Base-by-base conservation (phyloP, 2,888 invertebrate genomes). In the Drosophila glabriapex region DNA sequence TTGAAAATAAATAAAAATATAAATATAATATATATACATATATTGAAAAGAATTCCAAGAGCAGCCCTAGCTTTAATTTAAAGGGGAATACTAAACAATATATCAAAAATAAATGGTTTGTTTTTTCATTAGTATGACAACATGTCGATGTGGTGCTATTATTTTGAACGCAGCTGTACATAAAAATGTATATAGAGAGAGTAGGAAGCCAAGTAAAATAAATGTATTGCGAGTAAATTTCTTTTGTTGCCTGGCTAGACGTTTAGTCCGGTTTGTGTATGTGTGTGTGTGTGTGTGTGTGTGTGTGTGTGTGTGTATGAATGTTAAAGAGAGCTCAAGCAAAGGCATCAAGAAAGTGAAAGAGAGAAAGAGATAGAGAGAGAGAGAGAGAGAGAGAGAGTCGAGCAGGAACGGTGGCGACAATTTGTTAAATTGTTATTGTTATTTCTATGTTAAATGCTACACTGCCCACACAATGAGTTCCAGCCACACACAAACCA, bases 341-440 rank as follows among this genome's bases (percentile, higher is more conserved):
- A 25, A 54, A 52, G 49, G 67, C 55, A 68, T 12, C 25, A 37
- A 28, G 55, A 55, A 31, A 35, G 43, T 39, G 65, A 66, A 41
- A 35, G 54, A 75, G 60, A 50, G 25, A 61, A 60, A 52, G 37
- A 50, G 66, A 54, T 39, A 25, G 53, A 62, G 52, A 35, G 54
- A 75, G 60, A 53, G 25, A 29, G 29, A 29, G 7, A 29, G 29
- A 29, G 58, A 52, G 37, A 50, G 66, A 54, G 43, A 25, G 53
- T 43, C 52, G 69, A 52, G 63, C 43, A n/a, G 43, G 41, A 69
- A 71, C 68, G 69, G 61, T 82, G 87, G 85, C 89, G 87, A 89
- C 87, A 89, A 88, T 88, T 88, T 88, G 87, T 89, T 90, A 89
- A 88, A 88, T 90, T 88, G 91, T 90, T 88, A 88, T 88, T 90